Percentiles rank a stretch among this genome's conserved stretches.
Conservation (phyloP, 2,113 vertebrate species). For the Chaetodon trifascialis region DNA sequence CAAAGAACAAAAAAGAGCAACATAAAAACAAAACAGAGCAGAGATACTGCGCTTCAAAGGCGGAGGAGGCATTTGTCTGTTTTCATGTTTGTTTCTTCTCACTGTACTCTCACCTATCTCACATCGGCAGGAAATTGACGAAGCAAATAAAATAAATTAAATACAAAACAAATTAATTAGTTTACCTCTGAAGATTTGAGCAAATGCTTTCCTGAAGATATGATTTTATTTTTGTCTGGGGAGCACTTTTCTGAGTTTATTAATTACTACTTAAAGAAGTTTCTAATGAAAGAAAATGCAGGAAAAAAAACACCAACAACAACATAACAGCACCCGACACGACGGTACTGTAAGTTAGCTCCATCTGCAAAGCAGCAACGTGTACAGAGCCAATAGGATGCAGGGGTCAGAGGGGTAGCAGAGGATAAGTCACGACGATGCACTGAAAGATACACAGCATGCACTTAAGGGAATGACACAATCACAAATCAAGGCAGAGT, state of each 20-base stretch:
- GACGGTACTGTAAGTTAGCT: neutral
- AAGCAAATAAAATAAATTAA: conserved; percentile 60
- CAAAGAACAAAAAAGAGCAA: conserved; percentile 42
- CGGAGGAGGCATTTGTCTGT: conserved; percentile 35
- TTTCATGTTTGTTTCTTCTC: conserved; percentile 65
- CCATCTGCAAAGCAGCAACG: neutral
- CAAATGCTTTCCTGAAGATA: conserved; percentile 75
- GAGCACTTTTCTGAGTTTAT: conserved; percentile 58
- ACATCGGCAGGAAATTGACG: conserved; percentile 70
- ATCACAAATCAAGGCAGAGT: neutral
- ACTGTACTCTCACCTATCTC: conserved; percentile 63
- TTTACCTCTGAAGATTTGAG: conserved; percentile 73
- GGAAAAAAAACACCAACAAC: neutral
- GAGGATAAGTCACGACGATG: neutral
- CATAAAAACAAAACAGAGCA: conserved; percentile 33
- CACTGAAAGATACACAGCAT: neutral
- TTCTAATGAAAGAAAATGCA: conserved; percentile 24
- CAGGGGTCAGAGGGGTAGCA: neutral
- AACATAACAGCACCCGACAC: neutral
- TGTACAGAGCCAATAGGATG: neutral
- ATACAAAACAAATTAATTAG: conserved; percentile 74
- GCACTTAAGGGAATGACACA: conserved; percentile 1
- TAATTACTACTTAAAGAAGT: conserved; percentile 65
- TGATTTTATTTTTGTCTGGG: conserved; percentile 59
- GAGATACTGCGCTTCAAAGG: conserved; percentile 78